Evolutionary conservation across 1,140 invertebrate species (phyloP), one percentile per base, ranked within the genome.

Genomic region (Anagrus nilaparvatae): DNA sequence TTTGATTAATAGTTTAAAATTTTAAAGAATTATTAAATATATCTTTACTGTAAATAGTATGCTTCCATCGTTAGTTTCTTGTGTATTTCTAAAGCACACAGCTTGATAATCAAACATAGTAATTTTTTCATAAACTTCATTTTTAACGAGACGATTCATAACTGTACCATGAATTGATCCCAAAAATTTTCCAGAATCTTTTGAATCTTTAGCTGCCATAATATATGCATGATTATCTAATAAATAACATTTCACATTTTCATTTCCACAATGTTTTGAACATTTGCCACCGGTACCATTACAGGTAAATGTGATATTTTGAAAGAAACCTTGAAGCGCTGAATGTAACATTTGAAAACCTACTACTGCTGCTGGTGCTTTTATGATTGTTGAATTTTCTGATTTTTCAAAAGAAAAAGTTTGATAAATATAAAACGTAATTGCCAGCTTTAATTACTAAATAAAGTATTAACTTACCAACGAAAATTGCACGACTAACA

Each of bases 191-290:
- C 87, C 87, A 5, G 84, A 84, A 43, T 87, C 74, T 5, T 63
- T 64, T 1, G 69, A 59, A n/a, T 79, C 71, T 9, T 39, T 39
- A 3, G 84, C 83, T 10, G 90, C 78, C 1, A 87, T 66, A 10
- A 95, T 75, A 66, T 83, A 95, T 4, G 87, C 91, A 60, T 91
- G 89, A 59, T 90, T 90, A 59, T 95, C 90, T 13, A 95, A 65
- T 21, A 95, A 68, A 59, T 81, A 89, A 58, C 90, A 95, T 38
- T 88, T 81, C 50, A 87, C 72, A 24, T 77, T 73, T 23, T 78
- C 74, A 9, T 78, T 75, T 6, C 73, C 72, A 57, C 87, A 92
- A 0, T 82, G 82, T 49, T 67, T 68, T 20, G 67, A 58, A 46
- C 77, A 80, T 5, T 34, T 20, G 67, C 65, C 30, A 17, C 32